Evolutionary conservation across 2,797 vertebrate species (phyloP), one percentile per base, ranked within the genome.

Genomic region (Scarus forsteni): DNA sequence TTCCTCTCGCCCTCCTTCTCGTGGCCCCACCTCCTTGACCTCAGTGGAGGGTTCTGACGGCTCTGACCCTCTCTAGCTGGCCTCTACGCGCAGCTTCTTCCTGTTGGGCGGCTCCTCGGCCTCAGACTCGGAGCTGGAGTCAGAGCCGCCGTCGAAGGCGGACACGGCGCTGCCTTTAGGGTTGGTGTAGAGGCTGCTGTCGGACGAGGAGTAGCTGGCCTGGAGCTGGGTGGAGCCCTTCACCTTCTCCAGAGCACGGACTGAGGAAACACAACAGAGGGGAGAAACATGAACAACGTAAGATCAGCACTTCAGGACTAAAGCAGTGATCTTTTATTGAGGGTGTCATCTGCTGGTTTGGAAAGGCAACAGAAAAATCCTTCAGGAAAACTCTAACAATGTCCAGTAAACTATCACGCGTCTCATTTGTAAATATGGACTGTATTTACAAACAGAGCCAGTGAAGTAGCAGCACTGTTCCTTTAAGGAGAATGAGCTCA

Each of bases 161-260:
- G 98, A 99, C 93, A 99, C 98, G 79, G 98, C 88, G 91, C 97
- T 97, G 94, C 98, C 98, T 92, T 99, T 99, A 90, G 97, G 95
- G 92, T 99, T 99, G 94, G 97, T 99, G 94, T 98, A 99, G 81
- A 98, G 96, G 95, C 95, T 98, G 96, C 93, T 97, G 94, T 99
- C 98, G 4, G 97, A 95, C 3, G 97, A 94, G 0, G 97, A 95
- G 88, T 98, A 99, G 92, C 90, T 98, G 92, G 95, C 90, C 93
- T 98, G 98, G 75, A 99, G 96, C 88, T 98, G 97, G 39, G 96
- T 92, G 1, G 95, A 97, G 61, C 97, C 98, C 86, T 96, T 98
- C 73, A 97, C 97, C 80, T 99, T 99, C 94, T 99, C 98, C 95
- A 99, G 95, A 53, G 98, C 98, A 0, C 98, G 98, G 63, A 99